Base-by-base conservation (phyloP, 2,113 vertebrate species). In the Myiozetetes cayanensis region DNA sequence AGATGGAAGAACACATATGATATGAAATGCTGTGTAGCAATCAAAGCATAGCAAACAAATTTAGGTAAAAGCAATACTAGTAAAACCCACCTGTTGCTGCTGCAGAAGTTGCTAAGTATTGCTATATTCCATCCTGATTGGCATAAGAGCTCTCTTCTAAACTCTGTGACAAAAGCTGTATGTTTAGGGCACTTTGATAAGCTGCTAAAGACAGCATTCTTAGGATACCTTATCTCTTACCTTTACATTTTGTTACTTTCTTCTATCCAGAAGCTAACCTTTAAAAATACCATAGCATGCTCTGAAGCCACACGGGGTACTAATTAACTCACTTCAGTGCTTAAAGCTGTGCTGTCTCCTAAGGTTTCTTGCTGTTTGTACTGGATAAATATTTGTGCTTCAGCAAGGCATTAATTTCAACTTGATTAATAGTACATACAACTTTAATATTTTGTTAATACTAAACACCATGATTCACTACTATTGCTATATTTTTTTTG, bases 311-410 rank as follows among this genome's bases (percentile, higher is more conserved):
- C 14, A 21, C 41, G 66, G 71, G 63, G 28, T 93, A 33, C 78
- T 78, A 81, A 92, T 95, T 95, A 93, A 63, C 39, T 55, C 62
- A 35, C 87, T 91, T 77, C 1, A 6, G 22, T 79, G 71, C 53
- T 79, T 94, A 85, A 94, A 93, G 47, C 68, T 31, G 9, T 71
- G 41, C 73, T 93, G 46, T 71, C 91, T 95, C 30, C 67, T 90
- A 76, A 75, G 80, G 67, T 89, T 94, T 94, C 93, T 73, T 68
- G 28, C 70, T 93, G 87, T 90, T 95, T 76, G 72, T 53, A 28
- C 44, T 41, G 70, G 70, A 92, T 96, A 93, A 92, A 95, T 97
- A 91, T 96, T 97, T 96, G 92, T 96, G 87, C 44, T 96, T 88
- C 89, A 73, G 65, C 56, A 81, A 85, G 68, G 53, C 75, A 81